Base-by-base conservation (phyloP, 2,888 invertebrate genomes). In the Saturnia japonica region DNA sequence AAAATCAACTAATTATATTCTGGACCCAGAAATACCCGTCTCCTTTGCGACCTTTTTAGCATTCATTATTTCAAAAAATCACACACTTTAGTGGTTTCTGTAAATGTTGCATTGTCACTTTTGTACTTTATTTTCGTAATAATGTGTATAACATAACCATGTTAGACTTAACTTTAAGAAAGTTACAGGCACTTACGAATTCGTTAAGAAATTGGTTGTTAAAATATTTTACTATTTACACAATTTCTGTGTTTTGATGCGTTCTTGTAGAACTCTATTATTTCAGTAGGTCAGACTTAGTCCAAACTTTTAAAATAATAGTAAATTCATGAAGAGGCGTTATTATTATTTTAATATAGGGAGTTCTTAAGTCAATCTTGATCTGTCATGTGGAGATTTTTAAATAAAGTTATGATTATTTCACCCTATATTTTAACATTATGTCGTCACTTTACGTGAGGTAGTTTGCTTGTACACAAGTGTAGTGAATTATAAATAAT, bases 61-160 rank as follows among this genome's bases (percentile, higher is more conserved):
- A 60, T 28, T 60, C 28, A 28, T 60, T 60, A 60, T 28, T 14
- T 28, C 14, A 14, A 60, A 60, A 28, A 60, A 25, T 7, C 57
- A 60, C 28, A 60, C 14, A 60, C 57, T 25, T 60, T 60, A 60
- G 25, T 25, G 28, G 14, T 28, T 25, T 60, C 2, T 14, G 25
- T 28, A 60, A 60, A 60, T 14, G 57, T 60, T 60, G 28, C 57
- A 28, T 28, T 6, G 11, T 25, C 57, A 28, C 57, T 60, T 60
- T 60, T 28, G 57, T 60, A 60, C 6, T 28, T 60, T 28, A 60
- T 28, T 60, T 60, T 60, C 57, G 25, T 60, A 60, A 60, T 60
- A 60, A 60, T 14, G 57, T 12, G 28, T 25, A 60, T 14, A 19
- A 60, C 16, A 28, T 60, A 60, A 34, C 34, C 6, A 34, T n/a